These are phyloP conservation scores for Blastobasis lacticolella DNA, from an alignment of 2,888 invertebrate species.

Conservation along the genomic window DNA sequence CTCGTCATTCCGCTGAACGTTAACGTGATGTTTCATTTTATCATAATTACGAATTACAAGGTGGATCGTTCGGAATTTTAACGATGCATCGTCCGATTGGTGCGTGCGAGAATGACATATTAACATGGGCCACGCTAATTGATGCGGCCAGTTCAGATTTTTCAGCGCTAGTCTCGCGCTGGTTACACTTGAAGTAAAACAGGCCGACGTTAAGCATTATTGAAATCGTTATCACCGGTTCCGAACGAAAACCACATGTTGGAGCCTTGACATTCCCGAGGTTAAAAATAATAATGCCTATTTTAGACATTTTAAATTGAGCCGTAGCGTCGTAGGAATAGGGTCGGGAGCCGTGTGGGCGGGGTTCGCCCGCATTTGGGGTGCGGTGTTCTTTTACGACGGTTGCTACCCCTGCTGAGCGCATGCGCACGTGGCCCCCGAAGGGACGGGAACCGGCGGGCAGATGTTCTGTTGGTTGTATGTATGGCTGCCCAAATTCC, in stretches of 20 bases:
- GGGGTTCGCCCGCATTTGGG: slow-evolving; percentile 56
- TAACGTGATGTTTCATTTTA: slow-evolving; percentile 8
- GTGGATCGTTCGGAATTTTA: slow-evolving; percentile 2
- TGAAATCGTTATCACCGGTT: slow-evolving; percentile 17
- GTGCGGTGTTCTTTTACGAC: slow-evolving; percentile 37
- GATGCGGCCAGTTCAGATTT: too few relatives aligned
- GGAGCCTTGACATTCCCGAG: slow-evolving; percentile 68
- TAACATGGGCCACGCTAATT: not conserved
- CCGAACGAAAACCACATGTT: slow-evolving; percentile 49
- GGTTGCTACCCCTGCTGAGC: slow-evolving; percentile 45
- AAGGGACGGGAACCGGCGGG: slow-evolving; percentile 37
- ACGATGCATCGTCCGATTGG: slow-evolving; percentile 3
- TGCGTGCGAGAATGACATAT: slow-evolving; percentile 7
- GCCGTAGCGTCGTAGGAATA: too few relatives aligned
- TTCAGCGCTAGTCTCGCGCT: too few relatives aligned
- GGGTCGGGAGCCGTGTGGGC: too few relatives aligned
- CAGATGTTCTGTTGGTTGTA: slow-evolving; percentile 53
- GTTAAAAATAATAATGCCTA: slow-evolving; percentile 67
- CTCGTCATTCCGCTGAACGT: slow-evolving; percentile 12
- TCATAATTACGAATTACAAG: slow-evolving; percentile 8
- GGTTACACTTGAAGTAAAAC: too few relatives aligned
- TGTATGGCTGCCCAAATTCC: slow-evolving; percentile 34
- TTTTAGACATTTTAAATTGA: slow-evolving; percentile 35
- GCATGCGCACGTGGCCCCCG: slow-evolving; percentile 56
- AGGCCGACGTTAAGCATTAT: slow-evolving; percentile 2